A percentile compares a stretch with the other conserved stretches of the same genome.
phyloP scores from a whole-genome alignment of 2,113 vertebrate species.

The Erythrolamprus reginae region DNA sequence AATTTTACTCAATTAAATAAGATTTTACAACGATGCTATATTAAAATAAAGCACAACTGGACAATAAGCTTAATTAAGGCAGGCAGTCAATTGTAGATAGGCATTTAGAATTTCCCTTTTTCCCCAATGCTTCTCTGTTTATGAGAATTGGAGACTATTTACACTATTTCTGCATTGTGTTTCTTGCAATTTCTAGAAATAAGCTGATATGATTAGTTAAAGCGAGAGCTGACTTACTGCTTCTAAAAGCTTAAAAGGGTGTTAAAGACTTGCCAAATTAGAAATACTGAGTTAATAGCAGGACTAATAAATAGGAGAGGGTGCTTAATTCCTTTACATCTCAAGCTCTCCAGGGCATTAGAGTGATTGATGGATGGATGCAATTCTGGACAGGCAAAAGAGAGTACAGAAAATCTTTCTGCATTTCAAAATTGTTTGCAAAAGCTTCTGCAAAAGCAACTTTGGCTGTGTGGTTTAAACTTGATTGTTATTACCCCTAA shows the following conservation, averaged over 20 bases:
- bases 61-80: rapidly evolving
- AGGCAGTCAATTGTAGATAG: neutral
- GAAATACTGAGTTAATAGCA: constrained; percentile 57
- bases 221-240: constrained; percentile 60
- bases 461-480: constrained; percentile 14
- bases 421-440: constrained; percentile 17
- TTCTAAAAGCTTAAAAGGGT: constrained; percentile 70
- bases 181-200: constrained; percentile 64
- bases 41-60: rapidly evolving
- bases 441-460: neutral
- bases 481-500: constrained; percentile 21
- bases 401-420: neutral
- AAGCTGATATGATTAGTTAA: constrained; percentile 64
- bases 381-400: constrained; percentile 19
- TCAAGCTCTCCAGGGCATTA: constrained; percentile 23
- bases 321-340: constrained; percentile 44
- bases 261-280: constrained; percentile 63
- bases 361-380: constrained; percentile 27
- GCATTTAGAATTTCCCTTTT: neutral
- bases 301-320: constrained; percentile 39
- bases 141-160: neutral
- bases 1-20: constrained; percentile 19
- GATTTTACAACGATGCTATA: neutral
- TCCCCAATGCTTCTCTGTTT: neutral
- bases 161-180: constrained; percentile 25